Evolutionary conservation across 2,888 invertebrate species (phyloP).

Genomic region (Idaea dimidiata): DNA sequence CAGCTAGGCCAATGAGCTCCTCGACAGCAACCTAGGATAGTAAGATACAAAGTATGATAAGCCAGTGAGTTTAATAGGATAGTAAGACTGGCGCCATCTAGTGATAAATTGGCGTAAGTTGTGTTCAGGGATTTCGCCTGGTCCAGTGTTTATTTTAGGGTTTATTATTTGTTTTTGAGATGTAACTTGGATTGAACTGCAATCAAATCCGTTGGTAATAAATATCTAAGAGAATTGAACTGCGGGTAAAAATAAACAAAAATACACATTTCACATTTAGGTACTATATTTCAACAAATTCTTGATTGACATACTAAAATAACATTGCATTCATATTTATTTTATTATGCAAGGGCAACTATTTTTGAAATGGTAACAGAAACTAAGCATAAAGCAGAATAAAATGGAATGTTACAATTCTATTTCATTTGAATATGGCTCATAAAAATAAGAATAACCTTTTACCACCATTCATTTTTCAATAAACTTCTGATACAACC

Average conservation of each 20-base stretch:
- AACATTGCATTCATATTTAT: background rate
- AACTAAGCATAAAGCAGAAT: background rate
- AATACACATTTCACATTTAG: background rate
- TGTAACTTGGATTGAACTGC: too few relatives aligned
- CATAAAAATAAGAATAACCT: background rate
- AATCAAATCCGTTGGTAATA: background rate
- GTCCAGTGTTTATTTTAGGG: too few relatives aligned
- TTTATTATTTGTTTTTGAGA: too few relatives aligned
- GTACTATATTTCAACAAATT: background rate
- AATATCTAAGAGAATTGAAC: background rate
- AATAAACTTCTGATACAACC: background rate
- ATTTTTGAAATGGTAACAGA: background rate
- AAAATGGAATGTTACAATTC: constrained; percentile 1
- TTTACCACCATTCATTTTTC: background rate
- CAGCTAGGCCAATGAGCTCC: too few relatives aligned
- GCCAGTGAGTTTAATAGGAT: too few relatives aligned
- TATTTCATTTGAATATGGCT: background rate
- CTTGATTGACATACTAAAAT: background rate
- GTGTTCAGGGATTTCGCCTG: too few relatives aligned
- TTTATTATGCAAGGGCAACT: background rate
- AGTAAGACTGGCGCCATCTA: too few relatives aligned
- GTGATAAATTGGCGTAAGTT: too few relatives aligned
- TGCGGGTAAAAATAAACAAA: background rate
- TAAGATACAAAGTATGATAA: too few relatives aligned
- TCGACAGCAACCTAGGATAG: too few relatives aligned